Conservation (phyloP, 2,797 vertebrate species). For the Anguilla anguilla region DNA sequence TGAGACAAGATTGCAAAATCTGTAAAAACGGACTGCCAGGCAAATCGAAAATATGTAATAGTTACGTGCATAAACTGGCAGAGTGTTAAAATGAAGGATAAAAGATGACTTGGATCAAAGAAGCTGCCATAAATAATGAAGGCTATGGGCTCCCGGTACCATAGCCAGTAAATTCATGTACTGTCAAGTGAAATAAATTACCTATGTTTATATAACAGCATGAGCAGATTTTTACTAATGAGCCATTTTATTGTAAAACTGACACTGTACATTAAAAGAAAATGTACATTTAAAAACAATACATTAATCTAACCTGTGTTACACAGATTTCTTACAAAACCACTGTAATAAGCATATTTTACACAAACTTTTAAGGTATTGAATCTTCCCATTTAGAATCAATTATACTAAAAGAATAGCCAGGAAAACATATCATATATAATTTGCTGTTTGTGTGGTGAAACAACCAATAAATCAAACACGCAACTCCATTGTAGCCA, state of each 20-base stretch:
- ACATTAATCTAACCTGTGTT: background rate
- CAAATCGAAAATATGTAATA: conserved; percentile 12
- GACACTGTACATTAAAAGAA: background rate
- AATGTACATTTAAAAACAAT: background rate
- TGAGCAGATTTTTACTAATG: conserved; percentile 9
- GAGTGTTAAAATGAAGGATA: background rate
- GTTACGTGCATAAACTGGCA: conserved; percentile 28
- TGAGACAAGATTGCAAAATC: conserved; percentile 43
- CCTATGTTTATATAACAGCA: background rate
- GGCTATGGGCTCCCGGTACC: background rate
- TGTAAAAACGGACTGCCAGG: background rate
- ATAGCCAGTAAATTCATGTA: background rate
- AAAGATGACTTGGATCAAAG: background rate
- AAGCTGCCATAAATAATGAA: background rate
- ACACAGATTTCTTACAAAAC: background rate
- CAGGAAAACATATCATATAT: background rate
- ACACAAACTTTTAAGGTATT: background rate
- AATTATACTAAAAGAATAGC: background rate
- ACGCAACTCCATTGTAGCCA: background rate
- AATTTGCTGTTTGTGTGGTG: background rate
- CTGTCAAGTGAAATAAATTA: background rate
- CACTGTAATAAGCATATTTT: background rate
- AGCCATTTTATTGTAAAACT: background rate
- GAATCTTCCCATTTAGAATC: background rate
- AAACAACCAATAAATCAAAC: background rate